phyloP scores from a whole-genome alignment of 2,113 vertebrate genomes.

The Copsychus sechellarum region DNA sequence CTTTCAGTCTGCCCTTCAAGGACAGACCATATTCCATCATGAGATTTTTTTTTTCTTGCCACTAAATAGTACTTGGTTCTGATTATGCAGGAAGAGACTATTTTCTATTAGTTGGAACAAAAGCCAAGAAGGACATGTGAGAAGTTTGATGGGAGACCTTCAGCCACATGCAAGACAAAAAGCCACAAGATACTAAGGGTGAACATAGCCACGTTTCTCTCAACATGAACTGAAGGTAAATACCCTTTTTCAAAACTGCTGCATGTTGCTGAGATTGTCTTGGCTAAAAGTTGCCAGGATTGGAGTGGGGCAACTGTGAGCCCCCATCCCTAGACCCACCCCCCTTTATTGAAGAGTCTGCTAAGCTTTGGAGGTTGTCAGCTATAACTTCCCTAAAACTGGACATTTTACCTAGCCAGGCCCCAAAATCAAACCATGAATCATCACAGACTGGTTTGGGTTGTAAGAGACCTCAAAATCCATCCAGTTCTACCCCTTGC shows the following conservation, averaged over 20 bases:
- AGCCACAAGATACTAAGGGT: neutral
- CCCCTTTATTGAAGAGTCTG: rapidly evolving
- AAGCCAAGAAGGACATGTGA: neutral
- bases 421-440: neutral
- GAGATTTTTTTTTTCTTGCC: neutral
- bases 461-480: neutral
- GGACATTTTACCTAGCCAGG: neutral
- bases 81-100: neutral
- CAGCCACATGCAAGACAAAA: neutral
- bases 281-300: neutral
- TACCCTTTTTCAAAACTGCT: neutral
- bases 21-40: neutral
- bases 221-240: neutral
- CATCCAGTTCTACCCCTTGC: neutral
- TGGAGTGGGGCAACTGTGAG: neutral
- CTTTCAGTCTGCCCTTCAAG: neutral
- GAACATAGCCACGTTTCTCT: rapidly evolving
- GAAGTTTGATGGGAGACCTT: neutral
- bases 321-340: rapidly evolving
- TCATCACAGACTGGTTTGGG: neutral
- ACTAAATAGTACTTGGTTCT: neutral
- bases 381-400: neutral
- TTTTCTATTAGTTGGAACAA: neutral
- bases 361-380: neutral
- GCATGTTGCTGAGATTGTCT: neutral